These are phyloP conservation scores for Conus canariensis DNA, from an alignment of 2,888 invertebrate genomes.

Conservation along the genomic window DNA sequence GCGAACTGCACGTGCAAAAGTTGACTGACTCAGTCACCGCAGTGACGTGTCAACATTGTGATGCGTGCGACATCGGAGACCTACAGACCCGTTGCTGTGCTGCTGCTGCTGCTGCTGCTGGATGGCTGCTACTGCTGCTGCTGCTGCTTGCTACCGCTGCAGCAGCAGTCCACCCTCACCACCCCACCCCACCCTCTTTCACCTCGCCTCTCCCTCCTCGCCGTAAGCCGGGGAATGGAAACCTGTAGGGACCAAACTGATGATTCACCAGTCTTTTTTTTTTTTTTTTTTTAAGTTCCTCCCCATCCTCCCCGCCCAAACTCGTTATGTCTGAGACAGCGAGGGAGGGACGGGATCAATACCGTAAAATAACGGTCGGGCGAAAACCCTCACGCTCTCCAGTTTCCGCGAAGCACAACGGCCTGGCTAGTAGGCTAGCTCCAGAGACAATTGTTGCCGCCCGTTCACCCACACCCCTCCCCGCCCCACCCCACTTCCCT, in stretches of 20 bases:
- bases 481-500: not conserved
- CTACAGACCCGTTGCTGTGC: conserved; percentile 5
- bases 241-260: conserved; percentile 38
- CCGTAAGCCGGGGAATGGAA: not conserved
- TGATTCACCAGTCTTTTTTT: conserved; percentile 30
- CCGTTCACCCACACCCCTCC: not conserved
- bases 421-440: too few relatives aligned
- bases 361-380: conserved; percentile 5
- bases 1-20: not conserved
- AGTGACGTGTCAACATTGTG: conserved; percentile 26
- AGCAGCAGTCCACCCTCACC: not conserved
- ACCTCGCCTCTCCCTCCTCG: not conserved
- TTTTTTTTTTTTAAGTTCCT: not conserved
- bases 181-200: not conserved
- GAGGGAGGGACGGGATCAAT: not conserved
- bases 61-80: conserved; percentile 1
- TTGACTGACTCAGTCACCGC: conserved; percentile 17
- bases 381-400: not conserved
- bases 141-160: not conserved
- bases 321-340: not conserved
- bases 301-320: not conserved
- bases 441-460: too few relatives aligned
- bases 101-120: not conserved
- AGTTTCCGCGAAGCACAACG: too few relatives aligned
- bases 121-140: not conserved